Conservation (phyloP, 2,888 invertebrate species). For the Halictus quadricinctus region DNA sequence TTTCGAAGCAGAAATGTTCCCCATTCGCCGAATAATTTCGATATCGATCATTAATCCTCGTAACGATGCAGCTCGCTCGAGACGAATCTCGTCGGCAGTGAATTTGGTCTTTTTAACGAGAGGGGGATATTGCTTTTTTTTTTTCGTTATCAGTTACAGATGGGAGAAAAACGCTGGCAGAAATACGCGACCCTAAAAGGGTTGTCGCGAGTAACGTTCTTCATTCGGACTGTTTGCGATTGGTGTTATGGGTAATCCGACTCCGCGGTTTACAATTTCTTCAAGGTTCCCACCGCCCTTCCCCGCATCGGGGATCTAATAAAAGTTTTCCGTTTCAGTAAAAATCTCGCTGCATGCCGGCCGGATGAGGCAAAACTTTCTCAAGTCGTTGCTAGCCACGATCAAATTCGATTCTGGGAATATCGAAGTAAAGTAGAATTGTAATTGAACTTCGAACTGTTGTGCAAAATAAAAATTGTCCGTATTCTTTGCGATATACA, state of each 20-base stretch:
- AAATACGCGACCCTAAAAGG: background rate
- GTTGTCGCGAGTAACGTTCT: background rate
- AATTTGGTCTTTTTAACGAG: background rate
- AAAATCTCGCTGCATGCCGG: background rate
- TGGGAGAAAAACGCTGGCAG: background rate
- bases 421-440: background rate
- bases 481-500: background rate
- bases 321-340: slow-evolving; percentile 23
- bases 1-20: background rate
- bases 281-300: background rate
- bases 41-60: background rate
- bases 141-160: too few species aligned
- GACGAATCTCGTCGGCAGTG: background rate
- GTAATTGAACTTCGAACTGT: background rate
- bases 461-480: background rate
- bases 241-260: slow-evolving; percentile 6
- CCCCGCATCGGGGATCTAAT: background rate
- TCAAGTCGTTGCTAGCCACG: background rate
- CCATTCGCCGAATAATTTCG: background rate
- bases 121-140: background rate
- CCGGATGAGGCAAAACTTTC: slow-evolving; percentile 3
- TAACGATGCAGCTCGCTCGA: background rate
- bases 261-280: slow-evolving; percentile 8
- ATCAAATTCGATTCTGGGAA: background rate
- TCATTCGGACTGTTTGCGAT: background rate